Evolutionary conservation across 2,888 invertebrate species (phyloP), one percentile per base, ranked within the genome.

Genomic region (Campoplex capitator): DNA sequence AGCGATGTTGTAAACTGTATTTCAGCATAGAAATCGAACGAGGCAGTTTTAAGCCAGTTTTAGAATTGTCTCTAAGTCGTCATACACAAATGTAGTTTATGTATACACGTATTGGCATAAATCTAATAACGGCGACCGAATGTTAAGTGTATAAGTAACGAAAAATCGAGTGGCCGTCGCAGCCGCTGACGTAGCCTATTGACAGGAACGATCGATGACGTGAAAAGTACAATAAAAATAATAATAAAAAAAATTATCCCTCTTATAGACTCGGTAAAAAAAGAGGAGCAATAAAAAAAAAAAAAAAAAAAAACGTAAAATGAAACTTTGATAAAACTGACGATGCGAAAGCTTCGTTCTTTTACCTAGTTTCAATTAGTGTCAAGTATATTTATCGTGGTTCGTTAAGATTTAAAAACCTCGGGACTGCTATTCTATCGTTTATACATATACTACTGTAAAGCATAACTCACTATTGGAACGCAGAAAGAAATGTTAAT

Each of bases 341-440:
- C 75, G 87, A 75, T 74, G 42, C 48, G 28, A 82, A 51, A 32
- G 65, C 78, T 79, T 82, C 79, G 23, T 48, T 78, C 38, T 68
- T 82, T 85, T 85, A 76, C 87, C 87, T 85, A 87, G 71, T 85
- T 87, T 79, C 82, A 87, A 87, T 87, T 87, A 85, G 85, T 84
- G 82, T 87, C 87, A 87, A 74, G 77, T 84, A 81, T 84, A 78
- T 84, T 74, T 81, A 62, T 77, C 84, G 70, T 9, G 71, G 75
- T 84, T 82, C 58, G 58, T 68, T 68, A 58, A 70, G 74, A 84
- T 86, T 84, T 78, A 68, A 86, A 77, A 67, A 45, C 67, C 9
- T 28, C n/a, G 11, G 42, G 70, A 62, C 58, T 48, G 62, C 54
- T 32, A 84, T 84, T 84, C 67, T 48, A 48, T 62, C 75, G 76